Evolutionary conservation across 2,888 invertebrate species (phyloP).

Genomic region (Acanthacorydalis orientalis): DNA sequence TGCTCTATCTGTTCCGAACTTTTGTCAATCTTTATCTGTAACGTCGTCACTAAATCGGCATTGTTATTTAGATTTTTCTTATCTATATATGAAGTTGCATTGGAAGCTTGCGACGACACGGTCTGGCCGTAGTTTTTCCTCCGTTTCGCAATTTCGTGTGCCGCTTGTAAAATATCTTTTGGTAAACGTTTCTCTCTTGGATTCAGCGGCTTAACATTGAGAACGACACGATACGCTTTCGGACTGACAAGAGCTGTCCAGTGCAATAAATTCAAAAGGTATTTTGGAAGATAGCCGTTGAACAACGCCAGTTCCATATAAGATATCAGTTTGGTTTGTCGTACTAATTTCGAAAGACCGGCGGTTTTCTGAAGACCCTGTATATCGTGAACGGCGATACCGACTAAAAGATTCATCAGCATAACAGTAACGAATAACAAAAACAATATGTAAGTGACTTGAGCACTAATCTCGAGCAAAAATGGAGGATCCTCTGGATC

Average conservation of each 20-base stretch:
- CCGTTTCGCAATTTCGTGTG: slow-evolving; percentile 65
- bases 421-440: slow-evolving; percentile 72
- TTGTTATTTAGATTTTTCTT: slow-evolving; percentile 49
- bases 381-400: slow-evolving; percentile 77
- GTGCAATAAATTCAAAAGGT: slow-evolving; percentile 53
- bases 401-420: slow-evolving; percentile 70
- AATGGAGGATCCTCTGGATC: slow-evolving; percentile 61
- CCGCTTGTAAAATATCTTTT: slow-evolving; percentile 59
- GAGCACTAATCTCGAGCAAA: slow-evolving; percentile 61
- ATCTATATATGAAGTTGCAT: slow-evolving; percentile 31
- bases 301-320: slow-evolving; percentile 71
- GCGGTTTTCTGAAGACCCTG: slow-evolving; percentile 75
- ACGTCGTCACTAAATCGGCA: slow-evolving; percentile 21
- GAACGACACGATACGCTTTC: slow-evolving; percentile 62
- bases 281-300: slow-evolving; percentile 60
- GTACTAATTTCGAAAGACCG: slow-evolving; percentile 63
- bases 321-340: slow-evolving; percentile 74
- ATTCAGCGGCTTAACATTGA: slow-evolving; percentile 69
- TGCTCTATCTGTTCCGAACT: slow-evolving; percentile 48
- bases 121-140: slow-evolving; percentile 53
- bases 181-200: slow-evolving; percentile 69
- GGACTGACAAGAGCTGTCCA: slow-evolving; percentile 67
- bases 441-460: slow-evolving; percentile 66
- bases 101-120: slow-evolving; percentile 45
- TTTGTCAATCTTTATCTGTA: slow-evolving; percentile 49